Conservation (phyloP, 1,140 invertebrate species). For the Drosophila kepulauana region DNA sequence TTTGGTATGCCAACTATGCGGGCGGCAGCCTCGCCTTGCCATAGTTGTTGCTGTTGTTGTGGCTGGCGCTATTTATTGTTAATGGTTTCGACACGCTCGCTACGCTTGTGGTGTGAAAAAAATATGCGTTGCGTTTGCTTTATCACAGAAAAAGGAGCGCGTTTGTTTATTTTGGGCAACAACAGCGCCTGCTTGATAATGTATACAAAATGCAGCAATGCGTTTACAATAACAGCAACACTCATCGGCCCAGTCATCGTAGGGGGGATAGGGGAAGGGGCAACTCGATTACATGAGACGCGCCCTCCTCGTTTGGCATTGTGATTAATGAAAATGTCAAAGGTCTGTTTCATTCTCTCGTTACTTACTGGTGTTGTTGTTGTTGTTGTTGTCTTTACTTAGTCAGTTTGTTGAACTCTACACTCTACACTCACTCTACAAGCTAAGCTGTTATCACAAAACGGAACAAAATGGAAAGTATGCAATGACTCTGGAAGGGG, state of each 20-base stretch:
- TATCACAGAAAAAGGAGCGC: slow-evolving; percentile 53
- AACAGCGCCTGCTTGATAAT: slow-evolving; percentile 57
- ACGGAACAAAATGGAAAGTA: slow-evolving; percentile 67
- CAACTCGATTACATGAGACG: slow-evolving; percentile 36
- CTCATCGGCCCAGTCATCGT: slow-evolving; percentile 19
- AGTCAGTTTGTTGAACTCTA: slow-evolving; percentile 51
- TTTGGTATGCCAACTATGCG: slow-evolving; percentile 74
- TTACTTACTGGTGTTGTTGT: no score
- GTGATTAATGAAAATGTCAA: slow-evolving; percentile 82
- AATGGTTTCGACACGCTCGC: slow-evolving; percentile 66
- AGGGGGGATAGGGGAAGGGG: slow-evolving; percentile 1
- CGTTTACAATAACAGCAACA: slow-evolving; percentile 56
- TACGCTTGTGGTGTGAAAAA: slow-evolving; percentile 72
- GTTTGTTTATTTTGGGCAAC: slow-evolving; percentile 55
- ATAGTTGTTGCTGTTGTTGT: slow-evolving; percentile 45
- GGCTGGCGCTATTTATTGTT: slow-evolving; percentile 52
- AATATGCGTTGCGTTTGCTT: slow-evolving; percentile 72
- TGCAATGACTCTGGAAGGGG: slow-evolving; percentile 1
- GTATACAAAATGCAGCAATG: slow-evolving; percentile 75
- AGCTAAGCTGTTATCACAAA: slow-evolving; percentile 62
- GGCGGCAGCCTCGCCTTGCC: slow-evolving; percentile 67
- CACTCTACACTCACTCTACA: slow-evolving; percentile 21
- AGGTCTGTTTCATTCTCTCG: slow-evolving; percentile 50
- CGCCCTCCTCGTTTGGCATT: slow-evolving; percentile 27
- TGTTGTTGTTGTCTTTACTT: not conserved